Evolutionary conservation across 1,140 invertebrate genomes (phyloP).

Genomic region (Zaprionus capensis): DNA sequence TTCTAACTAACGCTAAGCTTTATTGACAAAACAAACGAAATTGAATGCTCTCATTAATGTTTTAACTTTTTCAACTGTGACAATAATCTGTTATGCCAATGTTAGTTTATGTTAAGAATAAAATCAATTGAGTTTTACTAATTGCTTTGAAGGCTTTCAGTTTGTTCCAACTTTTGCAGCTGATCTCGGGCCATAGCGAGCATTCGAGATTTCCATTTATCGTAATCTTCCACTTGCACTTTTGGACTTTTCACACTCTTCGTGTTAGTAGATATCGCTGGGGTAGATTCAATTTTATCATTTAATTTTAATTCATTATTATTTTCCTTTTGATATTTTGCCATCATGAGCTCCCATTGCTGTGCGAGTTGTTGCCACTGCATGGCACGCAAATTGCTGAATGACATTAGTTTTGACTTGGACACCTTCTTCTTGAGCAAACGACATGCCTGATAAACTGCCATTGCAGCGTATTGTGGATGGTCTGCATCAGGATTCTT

Average conservation of each 20-base stretch:
- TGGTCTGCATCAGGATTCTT: constrained; percentile 74
- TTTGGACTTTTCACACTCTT: constrained; percentile 36
- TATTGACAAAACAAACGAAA: not conserved
- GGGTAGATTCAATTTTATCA: constrained; percentile 43
- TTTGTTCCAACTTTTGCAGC: constrained; percentile 41
- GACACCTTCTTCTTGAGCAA: constrained; percentile 78
- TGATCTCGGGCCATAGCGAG: constrained; percentile 60
- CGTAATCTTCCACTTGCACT: constrained; percentile 68
- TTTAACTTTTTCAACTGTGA: constrained; percentile 46
- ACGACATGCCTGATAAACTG: constrained; percentile 84
- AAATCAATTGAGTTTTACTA: not conserved
- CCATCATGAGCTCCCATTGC: constrained; percentile 82
- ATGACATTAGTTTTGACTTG: constrained; percentile 77
- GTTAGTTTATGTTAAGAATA: not conserved
- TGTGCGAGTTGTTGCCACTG: constrained; percentile 83
- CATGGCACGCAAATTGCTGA: constrained; percentile 82
- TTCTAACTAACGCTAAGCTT: not conserved
- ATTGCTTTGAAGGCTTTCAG: not conserved
- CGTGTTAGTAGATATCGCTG: constrained; percentile 23
- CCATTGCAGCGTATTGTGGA: constrained; percentile 84
- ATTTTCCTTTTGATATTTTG: constrained; percentile 63
- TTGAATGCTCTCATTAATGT: not conserved
- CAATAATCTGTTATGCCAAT: no score
- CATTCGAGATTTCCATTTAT: constrained; percentile 77
- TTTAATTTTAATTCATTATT: constrained; percentile 34